Conservation (phyloP, 2,113 vertebrate species). For the Lipotes vexillifer region DNA sequence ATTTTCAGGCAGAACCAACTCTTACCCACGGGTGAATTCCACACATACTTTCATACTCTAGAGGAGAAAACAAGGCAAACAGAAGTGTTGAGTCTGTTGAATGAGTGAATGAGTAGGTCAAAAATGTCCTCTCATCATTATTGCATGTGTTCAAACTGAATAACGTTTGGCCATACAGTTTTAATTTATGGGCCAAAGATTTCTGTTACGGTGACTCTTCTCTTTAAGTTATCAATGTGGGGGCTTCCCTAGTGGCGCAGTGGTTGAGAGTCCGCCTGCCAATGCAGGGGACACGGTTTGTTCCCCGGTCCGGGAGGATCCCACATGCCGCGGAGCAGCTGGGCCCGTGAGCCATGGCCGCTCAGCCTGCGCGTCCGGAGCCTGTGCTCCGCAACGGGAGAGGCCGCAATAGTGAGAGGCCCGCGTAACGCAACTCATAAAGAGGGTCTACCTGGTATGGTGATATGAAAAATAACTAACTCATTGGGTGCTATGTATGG, state of each 20-base stretch:
- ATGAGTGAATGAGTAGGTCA: neutral
- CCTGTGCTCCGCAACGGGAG: too few relatives aligned
- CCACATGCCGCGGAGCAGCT: too few relatives aligned
- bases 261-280: too few relatives aligned
- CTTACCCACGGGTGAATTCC: neutral
- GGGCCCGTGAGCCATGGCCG: too few relatives aligned
- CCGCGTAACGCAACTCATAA: too few relatives aligned
- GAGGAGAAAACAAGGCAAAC: neutral
- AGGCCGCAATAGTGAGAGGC: too few relatives aligned
- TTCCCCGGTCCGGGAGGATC: too few relatives aligned
- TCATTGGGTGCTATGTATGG: neutral
- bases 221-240: neutral
- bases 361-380: too few relatives aligned
- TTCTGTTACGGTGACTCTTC: neutral
- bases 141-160: neutral
- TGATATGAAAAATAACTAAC: neutral
- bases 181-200: neutral
- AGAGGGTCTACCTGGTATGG: neutral
- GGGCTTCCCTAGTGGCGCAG: too few relatives aligned
- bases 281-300: too few relatives aligned
- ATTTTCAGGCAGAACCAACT: neutral
- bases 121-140: neutral
- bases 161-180: neutral
- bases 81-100: neutral
- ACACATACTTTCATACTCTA: neutral